Percentiles rank a stretch among this genome's conserved stretches.
phyloP scores from a whole-genome alignment of 2,113 vertebrate genomes.

The Mustela lutreola region DNA sequence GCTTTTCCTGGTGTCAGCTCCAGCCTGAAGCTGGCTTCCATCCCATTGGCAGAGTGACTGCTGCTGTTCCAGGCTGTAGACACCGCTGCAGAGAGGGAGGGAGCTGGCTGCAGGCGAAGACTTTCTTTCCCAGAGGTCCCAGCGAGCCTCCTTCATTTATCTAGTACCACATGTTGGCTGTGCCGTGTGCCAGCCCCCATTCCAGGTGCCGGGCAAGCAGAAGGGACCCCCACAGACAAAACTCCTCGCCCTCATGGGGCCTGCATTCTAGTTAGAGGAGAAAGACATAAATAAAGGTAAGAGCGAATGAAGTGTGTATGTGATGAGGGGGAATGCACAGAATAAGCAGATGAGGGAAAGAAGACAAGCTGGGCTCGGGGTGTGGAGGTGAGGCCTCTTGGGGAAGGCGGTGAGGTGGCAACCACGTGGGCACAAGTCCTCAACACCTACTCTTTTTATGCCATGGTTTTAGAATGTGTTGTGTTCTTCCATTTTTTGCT shows the following conservation, averaged over 20 bases:
- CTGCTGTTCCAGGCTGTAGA: not conserved
- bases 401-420: not conserved
- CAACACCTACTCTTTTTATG: not conserved
- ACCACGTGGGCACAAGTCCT: not conserved
- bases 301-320: not conserved
- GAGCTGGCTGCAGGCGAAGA: accelerated
- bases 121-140: not conserved
- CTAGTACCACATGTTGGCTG: not conserved
- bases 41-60: not conserved
- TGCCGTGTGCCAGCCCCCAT: not conserved
- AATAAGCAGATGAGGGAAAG: too few species aligned
- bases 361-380: not conserved
- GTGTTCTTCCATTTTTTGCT: constrained; percentile 54
- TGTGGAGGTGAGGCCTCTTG: not conserved
- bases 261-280: not conserved
- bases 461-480: not conserved
- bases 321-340: accelerated
- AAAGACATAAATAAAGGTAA: not conserved
- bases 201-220: not conserved
- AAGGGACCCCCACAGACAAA: not conserved
- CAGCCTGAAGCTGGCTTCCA: not conserved
- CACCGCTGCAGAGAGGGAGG: too few species aligned
- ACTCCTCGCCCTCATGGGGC: not conserved
- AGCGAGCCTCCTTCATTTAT: not conserved
- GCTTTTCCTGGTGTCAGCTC: not conserved